Percentiles rank a stretch among this genome's conserved stretches.
Evolutionary conservation across 2,113 vertebrate genomes (phyloP).

Genomic region (Crotophaga sulcirostris): DNA sequence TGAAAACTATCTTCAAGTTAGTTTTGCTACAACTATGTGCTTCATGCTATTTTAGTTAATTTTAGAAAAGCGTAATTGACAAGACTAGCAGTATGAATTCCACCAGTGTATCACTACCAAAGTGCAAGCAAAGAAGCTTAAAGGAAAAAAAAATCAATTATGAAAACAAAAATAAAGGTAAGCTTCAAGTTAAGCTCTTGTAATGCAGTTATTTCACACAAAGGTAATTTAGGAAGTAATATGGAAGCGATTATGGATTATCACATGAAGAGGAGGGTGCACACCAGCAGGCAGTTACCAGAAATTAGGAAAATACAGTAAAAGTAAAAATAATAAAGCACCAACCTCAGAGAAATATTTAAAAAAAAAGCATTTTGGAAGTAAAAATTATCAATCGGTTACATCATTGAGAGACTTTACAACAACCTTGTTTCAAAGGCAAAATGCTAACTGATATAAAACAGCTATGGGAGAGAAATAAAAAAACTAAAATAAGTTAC

Average conservation of each 20-base stretch:
- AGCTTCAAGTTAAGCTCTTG: neutral
- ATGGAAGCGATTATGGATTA: neutral
- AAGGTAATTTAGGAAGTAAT: neutral
- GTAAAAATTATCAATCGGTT: neutral
- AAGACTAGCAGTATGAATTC: neutral
- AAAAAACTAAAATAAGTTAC: neutral
- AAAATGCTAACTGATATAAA: neutral
- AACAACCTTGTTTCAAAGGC: neutral
- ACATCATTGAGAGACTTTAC: neutral
- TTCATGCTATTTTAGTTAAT: neutral
- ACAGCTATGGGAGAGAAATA: accelerated
- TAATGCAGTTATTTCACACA: neutral
- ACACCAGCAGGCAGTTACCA: neutral
- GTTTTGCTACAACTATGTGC: neutral
- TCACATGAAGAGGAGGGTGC: neutral
- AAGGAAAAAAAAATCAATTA: neutral
- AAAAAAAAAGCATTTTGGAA: neutral
- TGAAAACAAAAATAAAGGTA: neutral
- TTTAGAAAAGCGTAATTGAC: neutral
- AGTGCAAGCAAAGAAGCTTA: neutral
- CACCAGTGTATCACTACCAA: neutral
- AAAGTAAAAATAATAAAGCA: neutral
- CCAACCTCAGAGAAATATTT: neutral
- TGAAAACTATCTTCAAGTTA: neutral
- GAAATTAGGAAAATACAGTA: neutral